A percentile compares a stretch with the other conserved stretches of the same genome.
phyloP scores from a whole-genome alignment of 1,140 invertebrate genomes.

The Mercenaria mercenaria region DNA sequence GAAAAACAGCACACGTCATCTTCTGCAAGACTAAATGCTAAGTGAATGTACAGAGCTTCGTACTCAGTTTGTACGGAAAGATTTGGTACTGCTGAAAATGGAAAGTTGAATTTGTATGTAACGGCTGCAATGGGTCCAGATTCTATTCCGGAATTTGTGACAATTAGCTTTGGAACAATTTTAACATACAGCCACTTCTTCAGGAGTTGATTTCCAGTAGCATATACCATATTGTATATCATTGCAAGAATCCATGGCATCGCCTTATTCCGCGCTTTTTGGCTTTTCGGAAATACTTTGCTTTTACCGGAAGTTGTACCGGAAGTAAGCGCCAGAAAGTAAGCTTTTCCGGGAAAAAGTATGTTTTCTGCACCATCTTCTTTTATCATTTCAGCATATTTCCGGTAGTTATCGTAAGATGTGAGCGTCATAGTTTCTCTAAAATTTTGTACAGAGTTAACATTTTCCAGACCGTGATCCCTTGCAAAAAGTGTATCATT shows the following conservation, averaged over 20 bases:
- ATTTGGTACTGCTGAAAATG: not conserved
- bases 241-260: not conserved
- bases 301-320: constrained; percentile 57
- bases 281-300: constrained; percentile 50
- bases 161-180: not conserved
- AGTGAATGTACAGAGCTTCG: constrained; percentile 53
- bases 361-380: constrained; percentile 19
- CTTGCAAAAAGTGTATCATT: constrained; percentile 25
- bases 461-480: not conserved
- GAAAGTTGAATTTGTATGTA: not conserved
- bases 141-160: constrained; percentile 11
- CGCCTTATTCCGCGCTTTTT: not conserved
- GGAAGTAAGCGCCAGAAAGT: constrained; percentile 49
- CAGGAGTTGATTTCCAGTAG: not conserved
- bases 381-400: constrained; percentile 15
- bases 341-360: constrained; percentile 50
- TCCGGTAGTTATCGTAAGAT: not conserved
- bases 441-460: constrained; percentile 28
- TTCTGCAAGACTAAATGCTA: too few relatives aligned
- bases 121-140: constrained; percentile 23
- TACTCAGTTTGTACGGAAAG: not conserved
- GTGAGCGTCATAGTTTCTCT: constrained; percentile 37
- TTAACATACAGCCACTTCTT: constrained; percentile 4
- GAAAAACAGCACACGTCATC: constrained; percentile 63
- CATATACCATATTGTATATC: not conserved